Evolutionary conservation across 2,797 vertebrate genomes (phyloP), one percentile per base, ranked within the genome.

Genomic region (Enteromius treurensis): DNA sequence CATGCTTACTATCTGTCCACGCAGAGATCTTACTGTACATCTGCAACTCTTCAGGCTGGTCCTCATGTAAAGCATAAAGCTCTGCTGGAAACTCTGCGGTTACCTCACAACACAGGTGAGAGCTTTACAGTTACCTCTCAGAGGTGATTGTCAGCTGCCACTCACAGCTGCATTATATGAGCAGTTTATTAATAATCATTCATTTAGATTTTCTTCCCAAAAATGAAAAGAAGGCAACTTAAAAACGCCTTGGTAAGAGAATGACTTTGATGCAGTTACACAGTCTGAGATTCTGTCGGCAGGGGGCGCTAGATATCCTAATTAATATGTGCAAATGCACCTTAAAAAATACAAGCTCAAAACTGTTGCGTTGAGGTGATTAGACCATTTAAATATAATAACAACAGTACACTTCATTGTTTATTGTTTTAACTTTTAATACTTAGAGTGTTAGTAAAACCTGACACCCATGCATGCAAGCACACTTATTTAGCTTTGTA

Each of bases 71-170:
- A 80, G 60, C 80, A 42, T 3, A 86, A 21, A 29, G 88, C 90
- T 8, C 68, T 95, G 81, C 93, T 95, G 64, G 90, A 86, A 3
- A 91, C 89, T 32, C 92, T 94, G 32, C 89, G 87, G 86, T 91
- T 95, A 90, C 93, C 93, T 86, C 88, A 86, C 26, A 88, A 91
- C 55, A 95, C 95, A 94, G 95, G 95, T 96, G 90, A 40, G 90
- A 34, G 21, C n/a, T 1, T 62, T 3, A 64, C 26, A 7, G 13
- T 15, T 19, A 32, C 55, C 8, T 9, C 19, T 17, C 17, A 34
- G 17, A 15, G 42, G 49, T 79, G 45, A 75, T 76, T 75, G 81
- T 34, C 47, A 82, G 19, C 60, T 65, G 71, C 55, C 62, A 17
- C 26, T 60, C 26, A 4, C 1, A 69, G 14, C 40, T 23, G 7